A percentile compares a stretch with the other conserved stretches of the same genome.
phyloP scores from a whole-genome alignment of 2,113 vertebrate genomes.

The Dromiciops gliroides region DNA sequence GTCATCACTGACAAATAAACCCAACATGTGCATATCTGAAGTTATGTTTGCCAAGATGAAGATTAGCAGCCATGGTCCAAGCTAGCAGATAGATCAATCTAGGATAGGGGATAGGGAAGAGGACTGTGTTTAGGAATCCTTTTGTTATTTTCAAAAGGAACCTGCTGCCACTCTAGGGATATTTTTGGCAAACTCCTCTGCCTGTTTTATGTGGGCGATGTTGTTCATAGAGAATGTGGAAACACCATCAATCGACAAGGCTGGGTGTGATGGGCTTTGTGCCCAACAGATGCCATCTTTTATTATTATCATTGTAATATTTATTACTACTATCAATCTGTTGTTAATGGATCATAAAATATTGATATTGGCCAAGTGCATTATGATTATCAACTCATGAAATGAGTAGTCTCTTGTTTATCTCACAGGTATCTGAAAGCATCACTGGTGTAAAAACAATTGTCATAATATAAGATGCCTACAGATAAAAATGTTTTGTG shows the following conservation, averaged over 20 bases:
- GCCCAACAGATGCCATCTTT: neutral
- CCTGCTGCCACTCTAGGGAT: neutral
- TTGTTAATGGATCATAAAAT: neutral
- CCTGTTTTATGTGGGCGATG: neutral
- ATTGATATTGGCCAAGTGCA: neutral
- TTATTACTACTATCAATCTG: neutral
- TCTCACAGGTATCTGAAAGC: neutral
- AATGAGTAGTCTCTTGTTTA: neutral
- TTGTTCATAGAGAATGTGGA: neutral
- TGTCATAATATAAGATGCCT: neutral
- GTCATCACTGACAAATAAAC: neutral
- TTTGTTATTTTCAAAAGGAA: neutral
- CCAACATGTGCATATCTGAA: neutral
- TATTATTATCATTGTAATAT: neutral
- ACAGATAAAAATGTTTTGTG: neutral
- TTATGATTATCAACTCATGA: conserved; percentile 17
- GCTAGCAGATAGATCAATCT: neutral
- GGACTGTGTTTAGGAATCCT: neutral
- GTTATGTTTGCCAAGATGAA: neutral
- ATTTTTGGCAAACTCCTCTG: neutral
- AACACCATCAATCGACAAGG: neutral
- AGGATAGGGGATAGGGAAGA: neutral
- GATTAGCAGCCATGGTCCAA: neutral
- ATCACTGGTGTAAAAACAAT: neutral
- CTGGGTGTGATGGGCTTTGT: neutral